These are phyloP conservation scores for Chrysomela aeneicollis DNA, from an alignment of 2,888 invertebrate species.

Conservation along the genomic window DNA sequence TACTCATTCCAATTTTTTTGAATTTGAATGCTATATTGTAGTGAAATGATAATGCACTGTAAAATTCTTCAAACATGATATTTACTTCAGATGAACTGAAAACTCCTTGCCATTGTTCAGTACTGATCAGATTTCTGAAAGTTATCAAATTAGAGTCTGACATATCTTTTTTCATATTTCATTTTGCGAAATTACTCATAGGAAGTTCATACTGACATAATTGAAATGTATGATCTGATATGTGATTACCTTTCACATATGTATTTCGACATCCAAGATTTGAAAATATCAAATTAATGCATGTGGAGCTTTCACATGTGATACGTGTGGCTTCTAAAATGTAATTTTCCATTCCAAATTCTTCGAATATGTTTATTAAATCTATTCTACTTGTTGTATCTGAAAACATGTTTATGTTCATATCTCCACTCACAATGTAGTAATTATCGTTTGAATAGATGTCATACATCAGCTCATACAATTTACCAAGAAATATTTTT, in stretches of 20 bases:
- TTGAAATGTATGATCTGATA: constrained; percentile 20
- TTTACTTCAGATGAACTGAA: constrained; percentile 8
- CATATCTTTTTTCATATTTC: constrained; percentile 1
- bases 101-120: constrained; percentile 11
- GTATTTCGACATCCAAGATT: constrained; percentile 15
- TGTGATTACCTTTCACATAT: constrained; percentile 13
- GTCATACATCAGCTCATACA: constrained; percentile 13
- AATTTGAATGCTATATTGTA: constrained; percentile 14
- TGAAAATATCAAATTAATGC: constrained; percentile 10
- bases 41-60: constrained; percentile 1
- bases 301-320: constrained; percentile 10
- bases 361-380: constrained; percentile 6
- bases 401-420: constrained; percentile 8
- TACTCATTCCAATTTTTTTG: constrained; percentile 1
- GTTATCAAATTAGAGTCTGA: constrained; percentile 15
- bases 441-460: constrained; percentile 10
- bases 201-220: constrained; percentile 12
- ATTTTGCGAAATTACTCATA: not conserved
- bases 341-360: constrained; percentile 8
- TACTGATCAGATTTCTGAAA: constrained; percentile 15
- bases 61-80: constrained; percentile 12
- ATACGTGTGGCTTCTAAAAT: constrained; percentile 10
- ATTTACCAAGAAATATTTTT: constrained; percentile 2
- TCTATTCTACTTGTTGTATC: constrained; percentile 6
- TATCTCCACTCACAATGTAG: constrained; percentile 12